A percentile compares a stretch with the other conserved stretches of the same genome.
Evolutionary conservation across 2,797 vertebrate genomes (phyloP).

Genomic region (Arctocebus calabarensis): DNA sequence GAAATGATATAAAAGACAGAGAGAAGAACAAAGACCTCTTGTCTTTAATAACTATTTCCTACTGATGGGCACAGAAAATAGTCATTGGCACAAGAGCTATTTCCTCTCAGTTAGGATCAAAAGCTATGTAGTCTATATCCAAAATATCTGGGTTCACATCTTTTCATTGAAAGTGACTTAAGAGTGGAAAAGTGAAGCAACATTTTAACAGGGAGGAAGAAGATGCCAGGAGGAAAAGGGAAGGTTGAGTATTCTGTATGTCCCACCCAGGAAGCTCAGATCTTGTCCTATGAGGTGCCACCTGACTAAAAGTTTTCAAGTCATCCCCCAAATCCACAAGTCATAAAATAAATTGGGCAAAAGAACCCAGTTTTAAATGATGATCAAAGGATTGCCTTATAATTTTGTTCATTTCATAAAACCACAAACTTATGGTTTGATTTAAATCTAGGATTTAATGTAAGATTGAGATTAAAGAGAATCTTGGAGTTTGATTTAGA

Average conservation of each 20-base stretch:
- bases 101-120: constrained; percentile 36
- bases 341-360: background rate
- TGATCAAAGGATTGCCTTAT: background rate
- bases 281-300: background rate
- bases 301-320: background rate
- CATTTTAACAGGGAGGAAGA: constrained; percentile 38
- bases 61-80: background rate
- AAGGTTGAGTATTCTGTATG: background rate
- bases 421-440: background rate
- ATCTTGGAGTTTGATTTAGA: constrained; percentile 8
- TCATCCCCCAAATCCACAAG: background rate
- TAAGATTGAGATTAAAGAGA: background rate
- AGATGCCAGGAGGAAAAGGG: background rate
- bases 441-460: constrained; percentile 42
- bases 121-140: background rate
- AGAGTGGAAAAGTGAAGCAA: background rate
- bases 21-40: background rate
- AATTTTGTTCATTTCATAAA: background rate
- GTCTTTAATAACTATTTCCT: constrained; percentile 33
- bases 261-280: background rate
- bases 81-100: background rate
- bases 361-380: background rate
- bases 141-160: background rate
- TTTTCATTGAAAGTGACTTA: background rate
- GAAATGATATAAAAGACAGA: constrained; percentile 19